phyloP scores from a whole-genome alignment of 2,888 invertebrate species.

The Polyommatus iphigenia region DNA sequence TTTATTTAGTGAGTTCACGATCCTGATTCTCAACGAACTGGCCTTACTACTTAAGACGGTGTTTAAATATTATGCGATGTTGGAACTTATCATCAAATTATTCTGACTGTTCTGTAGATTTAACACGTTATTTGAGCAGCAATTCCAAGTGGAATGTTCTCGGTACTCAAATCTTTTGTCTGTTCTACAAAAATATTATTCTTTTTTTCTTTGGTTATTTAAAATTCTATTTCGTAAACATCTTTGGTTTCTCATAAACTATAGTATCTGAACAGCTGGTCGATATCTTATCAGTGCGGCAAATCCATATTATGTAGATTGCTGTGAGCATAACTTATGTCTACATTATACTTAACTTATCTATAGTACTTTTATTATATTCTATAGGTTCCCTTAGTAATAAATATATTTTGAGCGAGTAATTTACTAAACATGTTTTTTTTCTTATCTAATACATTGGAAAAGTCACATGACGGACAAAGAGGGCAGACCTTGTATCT shows the following conservation, averaged over 20 bases:
- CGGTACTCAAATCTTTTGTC: not conserved
- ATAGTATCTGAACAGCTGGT: too few species aligned
- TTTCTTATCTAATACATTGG: too few species aligned
- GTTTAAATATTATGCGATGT: conserved; percentile 10
- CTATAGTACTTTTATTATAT: too few species aligned
- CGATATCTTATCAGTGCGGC: too few species aligned
- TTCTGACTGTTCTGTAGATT: conserved; percentile 1
- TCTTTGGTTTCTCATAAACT: too few species aligned
- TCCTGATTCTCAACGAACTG: not conserved
- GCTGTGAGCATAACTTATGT: too few species aligned
- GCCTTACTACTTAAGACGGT: not conserved
- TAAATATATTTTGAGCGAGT: too few species aligned
- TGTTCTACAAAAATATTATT: not conserved
- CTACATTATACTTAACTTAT: too few species aligned
- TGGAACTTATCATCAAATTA: conserved; percentile 24
- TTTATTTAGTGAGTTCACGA: not conserved
- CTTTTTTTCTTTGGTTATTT: not conserved
- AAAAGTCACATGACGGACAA: not conserved
- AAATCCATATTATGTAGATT: too few species aligned
- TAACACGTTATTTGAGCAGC: not conserved
- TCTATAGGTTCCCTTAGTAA: too few species aligned
- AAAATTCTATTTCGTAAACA: too few species aligned
- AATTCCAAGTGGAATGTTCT: not conserved
- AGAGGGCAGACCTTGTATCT: not conserved
- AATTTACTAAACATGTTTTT: too few species aligned